These are phyloP conservation scores for Enteromius afrohamiltoni DNA, from an alignment of 2,797 vertebrate species.

Conservation along the genomic window DNA sequence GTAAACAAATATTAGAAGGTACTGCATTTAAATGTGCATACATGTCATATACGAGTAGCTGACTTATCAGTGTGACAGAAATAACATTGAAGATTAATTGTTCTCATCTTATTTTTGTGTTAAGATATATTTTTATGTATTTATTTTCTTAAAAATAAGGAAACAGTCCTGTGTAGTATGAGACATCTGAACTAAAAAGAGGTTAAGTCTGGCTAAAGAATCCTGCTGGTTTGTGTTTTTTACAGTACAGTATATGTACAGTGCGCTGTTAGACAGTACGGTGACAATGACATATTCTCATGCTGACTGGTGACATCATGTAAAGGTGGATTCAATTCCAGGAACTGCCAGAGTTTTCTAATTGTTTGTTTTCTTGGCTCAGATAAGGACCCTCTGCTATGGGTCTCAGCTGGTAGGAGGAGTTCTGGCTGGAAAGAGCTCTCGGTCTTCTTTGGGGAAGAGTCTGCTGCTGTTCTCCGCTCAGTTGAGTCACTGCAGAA, in stretches of 20 bases:
- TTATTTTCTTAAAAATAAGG: too few species aligned
- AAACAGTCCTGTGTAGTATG: neutral
- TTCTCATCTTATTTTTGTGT: too few species aligned
- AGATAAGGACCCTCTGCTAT: slow-evolving; percentile 88
- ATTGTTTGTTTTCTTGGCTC: neutral
- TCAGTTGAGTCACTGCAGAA: slow-evolving; percentile 90
- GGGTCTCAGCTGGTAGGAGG: slow-evolving; percentile 89
- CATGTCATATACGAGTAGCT: too few species aligned
- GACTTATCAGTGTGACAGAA: too few species aligned
- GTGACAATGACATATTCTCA: neutral
- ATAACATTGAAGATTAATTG: too few species aligned
- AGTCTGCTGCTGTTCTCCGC: slow-evolving; percentile 85
- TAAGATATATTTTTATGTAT: too few species aligned
- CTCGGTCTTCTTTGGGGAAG: slow-evolving; percentile 70
- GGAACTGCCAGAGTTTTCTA: neutral
- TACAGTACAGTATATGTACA: too few species aligned
- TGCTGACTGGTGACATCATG: neutral
- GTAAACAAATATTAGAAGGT: neutral
- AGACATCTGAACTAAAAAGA: neutral
- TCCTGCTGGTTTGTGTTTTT: neutral
- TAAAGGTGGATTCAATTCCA: neutral
- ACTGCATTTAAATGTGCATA: neutral
- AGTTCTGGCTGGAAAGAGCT: slow-evolving; percentile 67
- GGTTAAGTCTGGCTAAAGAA: neutral
- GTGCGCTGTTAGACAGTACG: neutral